Base-by-base conservation (phyloP, 2,888 invertebrate species). In the Scaptomyza tumidula region DNA sequence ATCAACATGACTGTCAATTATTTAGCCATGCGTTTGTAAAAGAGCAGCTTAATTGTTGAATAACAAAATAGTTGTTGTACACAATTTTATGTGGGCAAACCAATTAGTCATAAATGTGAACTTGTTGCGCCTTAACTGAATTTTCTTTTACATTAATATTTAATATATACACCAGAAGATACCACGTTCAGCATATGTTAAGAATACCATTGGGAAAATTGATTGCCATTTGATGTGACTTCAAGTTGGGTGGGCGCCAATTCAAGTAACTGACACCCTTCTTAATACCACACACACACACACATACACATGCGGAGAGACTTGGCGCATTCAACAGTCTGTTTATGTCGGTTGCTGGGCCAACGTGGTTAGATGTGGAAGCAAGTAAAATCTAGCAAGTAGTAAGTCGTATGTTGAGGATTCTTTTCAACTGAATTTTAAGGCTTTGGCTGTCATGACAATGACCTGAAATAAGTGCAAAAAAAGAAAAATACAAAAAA, bases 381-480 rank as follows among this genome's bases (percentile, higher is more conserved):
- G 54, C 41, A 65, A 41, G 39, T 59, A 59, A 75, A 68, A 63
- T 35, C 48, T 13, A 43, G 33, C 50, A 43, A 46, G 43, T 19
- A 49, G 33, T 19, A 61, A 33, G 33, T 10, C 33, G 33, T 33
- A 33, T 33, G n/a, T n/a, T 16, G 24, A 60, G 45, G 24, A 60
- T 50, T 59, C 44, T 37, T 57, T 65, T 69, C 48, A 54, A 35
- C 41, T 46, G 64, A 62, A 46, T 65, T 64, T 45, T 41, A 46
- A 61, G 35, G n/a, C 60, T 45, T 62, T 61, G 24, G 50, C 59
- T 58, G 69, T 53, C 63, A 69, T 70, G 76, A 55, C 73, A 64
- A 59, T 76, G 70, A 68, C 53, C 68, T 61, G 56, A 41, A 52
- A 41, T 45, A 16, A 57, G 27, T 45, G 29, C n/a, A n/a, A n/a